A percentile compares a stretch with the other conserved stretches of the same genome.
phyloP scores from a whole-genome alignment of 2,888 invertebrate species.

The Xestia ashworthii region DNA sequence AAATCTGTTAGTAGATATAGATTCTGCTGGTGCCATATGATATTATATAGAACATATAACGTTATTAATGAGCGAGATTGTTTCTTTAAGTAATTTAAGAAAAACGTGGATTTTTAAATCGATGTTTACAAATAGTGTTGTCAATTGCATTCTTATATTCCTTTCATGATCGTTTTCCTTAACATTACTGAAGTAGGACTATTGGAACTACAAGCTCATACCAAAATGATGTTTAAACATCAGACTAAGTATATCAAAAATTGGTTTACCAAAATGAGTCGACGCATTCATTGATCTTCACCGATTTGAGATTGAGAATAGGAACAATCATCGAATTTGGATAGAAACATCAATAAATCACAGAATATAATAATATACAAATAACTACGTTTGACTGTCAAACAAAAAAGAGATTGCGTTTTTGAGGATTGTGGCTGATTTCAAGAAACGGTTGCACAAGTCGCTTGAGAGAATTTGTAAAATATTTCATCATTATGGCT shows the following conservation, averaged over 20 bases:
- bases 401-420: background rate
- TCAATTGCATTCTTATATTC: background rate
- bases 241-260: background rate
- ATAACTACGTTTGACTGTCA: background rate
- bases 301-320: no score
- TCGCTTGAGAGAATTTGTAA: background rate
- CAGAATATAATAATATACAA: background rate
- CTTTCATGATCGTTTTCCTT: background rate
- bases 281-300: background rate
- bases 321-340: background rate
- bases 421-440: background rate
- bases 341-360: background rate
- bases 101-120: background rate
- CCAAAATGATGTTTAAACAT: background rate
- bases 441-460: background rate
- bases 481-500: background rate
- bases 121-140: background rate
- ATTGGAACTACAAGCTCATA: background rate
- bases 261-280: background rate
- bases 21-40: background rate
- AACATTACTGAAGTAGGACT: background rate
- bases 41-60: constrained; percentile 3
- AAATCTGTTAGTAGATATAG: constrained; percentile 22
- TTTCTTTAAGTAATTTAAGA: constrained; percentile 2
- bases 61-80: background rate